phyloP scores from a whole-genome alignment of 1,140 invertebrate species.

The Orussus abietinus region DNA sequence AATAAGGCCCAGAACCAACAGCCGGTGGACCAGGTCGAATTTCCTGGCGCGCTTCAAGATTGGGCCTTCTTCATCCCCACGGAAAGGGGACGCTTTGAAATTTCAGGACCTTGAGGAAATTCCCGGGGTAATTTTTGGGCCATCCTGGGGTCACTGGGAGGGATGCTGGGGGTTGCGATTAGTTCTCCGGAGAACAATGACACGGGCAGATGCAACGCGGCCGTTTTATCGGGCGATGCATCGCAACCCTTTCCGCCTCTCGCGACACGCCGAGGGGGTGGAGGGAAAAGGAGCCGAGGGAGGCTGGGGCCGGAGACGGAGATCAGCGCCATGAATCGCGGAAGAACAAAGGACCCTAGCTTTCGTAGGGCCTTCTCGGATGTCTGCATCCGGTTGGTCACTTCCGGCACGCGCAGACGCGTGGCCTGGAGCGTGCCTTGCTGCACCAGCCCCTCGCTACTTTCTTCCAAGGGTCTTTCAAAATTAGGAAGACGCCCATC shows the following conservation, averaged over 20 bases:
- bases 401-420: conserved; percentile 53
- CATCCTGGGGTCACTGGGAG: too few species aligned
- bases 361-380: conserved; percentile 46
- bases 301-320: conserved; percentile 19
- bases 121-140: too few species aligned
- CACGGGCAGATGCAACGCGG: too few species aligned
- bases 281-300: too few species aligned
- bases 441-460: conserved; percentile 12
- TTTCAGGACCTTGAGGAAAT: neutral
- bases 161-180: conserved; percentile 8
- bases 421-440: conserved; percentile 32
- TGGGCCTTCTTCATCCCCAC: conserved; percentile 12
- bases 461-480: conserved; percentile 12
- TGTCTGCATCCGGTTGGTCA: conserved; percentile 54
- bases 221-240: too few species aligned
- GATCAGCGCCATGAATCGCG: conserved; percentile 32
- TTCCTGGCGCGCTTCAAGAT: conserved; percentile 26
- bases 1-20: conserved; percentile 33
- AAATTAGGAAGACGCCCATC: conserved; percentile 31
- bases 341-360: conserved; percentile 45
- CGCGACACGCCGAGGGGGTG: too few species aligned
- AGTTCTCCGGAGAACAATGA: neutral
- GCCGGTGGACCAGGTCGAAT: conserved; percentile 31
- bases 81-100: neutral
- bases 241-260: conserved; percentile 20